Evolutionary conservation across 1,140 invertebrate species (phyloP).

Genomic region (Philotrypesis tridentata): DNA sequence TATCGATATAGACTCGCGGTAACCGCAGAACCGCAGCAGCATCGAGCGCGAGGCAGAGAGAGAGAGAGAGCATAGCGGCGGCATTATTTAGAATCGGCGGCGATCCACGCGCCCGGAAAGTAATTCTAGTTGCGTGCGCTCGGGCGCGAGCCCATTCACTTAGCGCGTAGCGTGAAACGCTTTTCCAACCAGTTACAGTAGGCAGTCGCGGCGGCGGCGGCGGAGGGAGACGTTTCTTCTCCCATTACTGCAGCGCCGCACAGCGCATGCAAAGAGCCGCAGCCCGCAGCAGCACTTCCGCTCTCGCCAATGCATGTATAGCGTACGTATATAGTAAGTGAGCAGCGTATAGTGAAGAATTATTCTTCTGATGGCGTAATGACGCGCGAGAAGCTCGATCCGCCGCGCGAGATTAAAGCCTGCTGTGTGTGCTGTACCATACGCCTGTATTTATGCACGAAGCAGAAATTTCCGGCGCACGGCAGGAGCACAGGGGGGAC

Average conservation of each 20-base stretch:
- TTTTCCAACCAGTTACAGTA: conserved; percentile 52
- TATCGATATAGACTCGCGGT: not conserved
- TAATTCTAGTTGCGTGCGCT: conserved; percentile 50
- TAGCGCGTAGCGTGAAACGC: conserved; percentile 47
- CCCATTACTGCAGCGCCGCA: not conserved
- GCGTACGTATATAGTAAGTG: too few species aligned
- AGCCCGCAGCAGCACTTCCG: not conserved
- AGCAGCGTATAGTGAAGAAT: conserved; percentile 1
- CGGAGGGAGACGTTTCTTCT: not conserved
- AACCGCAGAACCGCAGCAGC: not conserved
- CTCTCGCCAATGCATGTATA: too few species aligned
- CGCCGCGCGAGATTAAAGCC: not conserved
- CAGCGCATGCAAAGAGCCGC: not conserved
- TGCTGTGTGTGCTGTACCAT: not conserved
- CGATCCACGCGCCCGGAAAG: conserved; percentile 32
- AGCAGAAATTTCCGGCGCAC: conserved; percentile 31
- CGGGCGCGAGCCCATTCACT: conserved; percentile 43
- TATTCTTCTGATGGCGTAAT: not conserved
- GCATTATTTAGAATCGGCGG: not conserved
- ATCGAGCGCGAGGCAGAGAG: not conserved
- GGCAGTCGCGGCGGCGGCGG: not conserved
- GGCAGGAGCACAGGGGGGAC: not conserved
- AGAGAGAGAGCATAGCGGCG: not conserved
- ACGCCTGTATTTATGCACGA: conserved; percentile 33
- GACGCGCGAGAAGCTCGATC: not conserved